Conservation (phyloP, 2,113 vertebrate species). For the Albula goreensis region DNA sequence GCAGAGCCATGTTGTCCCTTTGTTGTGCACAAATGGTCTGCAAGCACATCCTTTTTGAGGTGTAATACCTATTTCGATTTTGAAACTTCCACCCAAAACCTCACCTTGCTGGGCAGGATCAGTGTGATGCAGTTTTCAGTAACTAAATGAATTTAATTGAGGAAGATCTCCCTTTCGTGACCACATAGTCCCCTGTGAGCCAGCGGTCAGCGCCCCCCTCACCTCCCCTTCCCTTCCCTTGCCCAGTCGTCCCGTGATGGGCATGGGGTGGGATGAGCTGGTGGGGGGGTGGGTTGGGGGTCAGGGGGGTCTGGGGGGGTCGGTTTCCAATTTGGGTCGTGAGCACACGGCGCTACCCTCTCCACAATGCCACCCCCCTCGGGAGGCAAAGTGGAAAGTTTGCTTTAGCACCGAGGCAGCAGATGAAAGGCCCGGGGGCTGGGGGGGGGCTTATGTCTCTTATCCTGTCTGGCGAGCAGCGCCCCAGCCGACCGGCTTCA, state of each 20-base stretch:
- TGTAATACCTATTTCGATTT: neutral
- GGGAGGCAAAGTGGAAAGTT: conserved; percentile 43
- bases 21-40: neutral
- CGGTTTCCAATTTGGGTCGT: conserved; percentile 16
- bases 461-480: conserved; percentile 31
- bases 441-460: conserved; percentile 35
- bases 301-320: neutral
- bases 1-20: neutral
- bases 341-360: conserved; percentile 26
- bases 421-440: conserved; percentile 32
- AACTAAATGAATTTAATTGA: neutral
- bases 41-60: neutral
- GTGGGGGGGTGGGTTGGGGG: neutral
- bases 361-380: conserved; percentile 25
- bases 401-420: conserved; percentile 34
- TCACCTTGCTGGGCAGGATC: neutral
- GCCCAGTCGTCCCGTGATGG: neutral
- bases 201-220: neutral
- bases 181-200: neutral
- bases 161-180: neutral
- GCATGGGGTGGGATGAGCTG: too few relatives aligned
- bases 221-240: neutral
- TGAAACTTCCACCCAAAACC: neutral
- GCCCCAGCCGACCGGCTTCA: conserved; percentile 6
- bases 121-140: neutral